phyloP scores from a whole-genome alignment of 2,888 invertebrate genomes.

The Agrochola macilenta region DNA sequence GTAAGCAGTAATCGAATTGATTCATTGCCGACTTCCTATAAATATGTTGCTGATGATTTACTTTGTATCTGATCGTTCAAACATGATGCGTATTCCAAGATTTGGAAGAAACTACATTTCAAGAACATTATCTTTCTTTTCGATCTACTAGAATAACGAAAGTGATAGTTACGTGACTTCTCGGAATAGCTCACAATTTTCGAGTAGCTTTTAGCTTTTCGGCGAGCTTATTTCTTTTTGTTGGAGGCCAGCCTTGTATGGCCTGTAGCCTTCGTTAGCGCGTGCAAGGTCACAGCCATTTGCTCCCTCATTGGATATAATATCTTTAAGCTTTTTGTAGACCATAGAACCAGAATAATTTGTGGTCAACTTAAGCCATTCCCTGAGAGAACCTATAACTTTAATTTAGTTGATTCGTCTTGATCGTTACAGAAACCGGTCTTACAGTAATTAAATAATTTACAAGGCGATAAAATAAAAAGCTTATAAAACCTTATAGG shows the following conservation, averaged over 20 bases:
- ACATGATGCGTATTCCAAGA: background rate
- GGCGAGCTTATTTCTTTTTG: conserved; percentile 82
- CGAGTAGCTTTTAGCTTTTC: no score
- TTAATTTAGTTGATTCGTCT: conserved; percentile 53
- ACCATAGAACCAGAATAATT: conserved; percentile 15
- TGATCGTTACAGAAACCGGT: conserved; percentile 51
- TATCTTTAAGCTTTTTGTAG: conserved; percentile 68
- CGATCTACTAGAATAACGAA: conserved; percentile 6
- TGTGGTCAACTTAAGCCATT: conserved; percentile 15
- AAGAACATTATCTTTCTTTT: background rate
- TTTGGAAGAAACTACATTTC: background rate
- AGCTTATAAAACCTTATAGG: conserved; percentile 58
- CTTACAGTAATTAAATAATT: conserved; percentile 57
- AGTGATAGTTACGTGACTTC: conserved; percentile 23
- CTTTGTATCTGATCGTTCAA: no score
- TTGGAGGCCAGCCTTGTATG: conserved; percentile 80
- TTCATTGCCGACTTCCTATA: conserved; percentile 4
- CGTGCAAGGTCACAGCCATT: conserved; percentile 85
- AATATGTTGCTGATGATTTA: conserved; percentile 1
- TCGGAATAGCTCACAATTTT: conserved; percentile 28
- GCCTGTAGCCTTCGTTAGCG: conserved; percentile 88
- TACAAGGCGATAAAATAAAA: conserved; percentile 60
- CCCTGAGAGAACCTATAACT: conserved; percentile 44
- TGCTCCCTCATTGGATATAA: conserved; percentile 74
- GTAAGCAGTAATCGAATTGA: background rate